Base-by-base conservation (phyloP, 23 tunicate species). In the Halocynthia aurantium region DNA sequence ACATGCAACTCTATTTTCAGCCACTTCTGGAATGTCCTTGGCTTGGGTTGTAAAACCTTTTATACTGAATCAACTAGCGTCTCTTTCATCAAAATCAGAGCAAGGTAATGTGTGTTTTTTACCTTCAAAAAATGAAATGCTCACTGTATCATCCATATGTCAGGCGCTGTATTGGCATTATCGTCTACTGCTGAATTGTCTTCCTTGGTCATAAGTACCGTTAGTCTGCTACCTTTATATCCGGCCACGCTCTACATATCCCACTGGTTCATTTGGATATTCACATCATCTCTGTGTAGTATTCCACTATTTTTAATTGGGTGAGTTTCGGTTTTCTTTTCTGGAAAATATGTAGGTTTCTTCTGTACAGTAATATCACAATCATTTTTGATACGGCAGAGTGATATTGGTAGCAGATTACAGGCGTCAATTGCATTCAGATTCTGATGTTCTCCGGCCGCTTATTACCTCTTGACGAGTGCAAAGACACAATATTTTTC, bases 141-240 rank as follows among this genome's bases (percentile, higher is more conserved):
- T 31, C 44, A 31, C 44, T 31, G 44, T 31, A 31, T 31, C 44
- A 0, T 31, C 44, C 44, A 1, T 31, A 31, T n/a, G 57, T 21
- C 7, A 91, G 97, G 97, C 7, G 84, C 97, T 15, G 90, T 86
- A 12, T 91, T 91, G 62, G 90, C 97, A 13, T 15, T 91, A 52
- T 67, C 81, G 10, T 91, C 97, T 7, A 67, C 69, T 72, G 70
- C 85, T 19, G 97, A 91, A 65, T 64, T 81, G 22, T 72, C 85
- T 7, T 81, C 84, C 19, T 85, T 85, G 40, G 77, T 91, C 52
- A 21, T 63, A 0, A 77, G 90, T 55, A 85, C 91, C 21, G 71
- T 82, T 2, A 21, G 76, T 50, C 86, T 82, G 58, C 62, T 91
- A 11, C 72, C 84, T 6, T 51, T 91, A 13, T 91, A 85, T 49